phyloP scores from a whole-genome alignment of 2,113 vertebrate species.

The Capricornis sumatraensis region DNA sequence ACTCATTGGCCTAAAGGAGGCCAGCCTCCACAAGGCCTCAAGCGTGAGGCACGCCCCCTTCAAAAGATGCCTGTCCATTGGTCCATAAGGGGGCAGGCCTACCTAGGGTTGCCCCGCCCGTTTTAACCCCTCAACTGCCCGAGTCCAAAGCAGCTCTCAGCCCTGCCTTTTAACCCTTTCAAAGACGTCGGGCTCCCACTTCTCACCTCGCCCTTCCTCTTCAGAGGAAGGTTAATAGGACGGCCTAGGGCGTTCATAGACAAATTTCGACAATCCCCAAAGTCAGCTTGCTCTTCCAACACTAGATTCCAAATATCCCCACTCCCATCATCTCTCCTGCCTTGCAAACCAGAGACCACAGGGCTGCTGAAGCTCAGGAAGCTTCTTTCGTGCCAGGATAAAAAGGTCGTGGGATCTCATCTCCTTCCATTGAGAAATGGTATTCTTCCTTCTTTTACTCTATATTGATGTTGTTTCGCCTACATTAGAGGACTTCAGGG shows the following conservation, averaged over 20 bases:
- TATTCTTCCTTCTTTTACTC: not conserved
- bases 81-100: conserved; percentile 50
- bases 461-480: not conserved
- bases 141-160: not conserved
- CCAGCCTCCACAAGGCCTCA: conserved; percentile 51
- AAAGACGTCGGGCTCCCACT: not conserved
- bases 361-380: not conserved
- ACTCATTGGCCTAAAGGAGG: conserved; percentile 52
- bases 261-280: not conserved
- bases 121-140: conserved; percentile 48
- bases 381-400: not conserved
- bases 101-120: conserved; percentile 38
- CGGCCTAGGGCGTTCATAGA: not conserved
- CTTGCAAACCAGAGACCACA: not conserved
- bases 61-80: conserved; percentile 36
- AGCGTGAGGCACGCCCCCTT: conserved; percentile 42
- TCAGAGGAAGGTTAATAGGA: not conserved
- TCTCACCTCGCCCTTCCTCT: not conserved
- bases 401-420: not conserved
- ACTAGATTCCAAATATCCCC: conserved; percentile 7
- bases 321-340: not conserved
- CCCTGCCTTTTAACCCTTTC: conserved; percentile 52
- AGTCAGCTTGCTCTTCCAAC: not conserved
- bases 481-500: not conserved
- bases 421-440: not conserved